Evolutionary conservation across 2,113 vertebrate genomes (phyloP), one percentile per base, ranked within the genome.

Genomic region (Aldabrachelys gigantea): DNA sequence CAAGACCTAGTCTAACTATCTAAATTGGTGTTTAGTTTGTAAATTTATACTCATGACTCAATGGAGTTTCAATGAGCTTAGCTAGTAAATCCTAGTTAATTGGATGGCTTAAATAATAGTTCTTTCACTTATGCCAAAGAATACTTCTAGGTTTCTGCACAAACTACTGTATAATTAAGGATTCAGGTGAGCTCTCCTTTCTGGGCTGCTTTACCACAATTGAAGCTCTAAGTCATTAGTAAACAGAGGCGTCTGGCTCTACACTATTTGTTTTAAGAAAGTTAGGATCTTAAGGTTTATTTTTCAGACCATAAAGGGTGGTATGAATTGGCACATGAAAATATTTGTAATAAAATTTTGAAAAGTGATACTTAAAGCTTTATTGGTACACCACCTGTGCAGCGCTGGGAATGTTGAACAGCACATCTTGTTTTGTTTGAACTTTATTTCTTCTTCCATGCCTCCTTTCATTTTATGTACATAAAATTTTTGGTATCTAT

Each of bases 371-470:
- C 82, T 82, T 89, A 84, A 94, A 95, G 1, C 8, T 96, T 93
- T 96, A 29, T 47, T 13, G 75, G 27, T 4, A 27, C 10, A 78
- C 19, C 41, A 78, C 87, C 94, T 62, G 24, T 1, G 0, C 24
- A 78, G 29, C 54, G 21, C 53, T 94, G 25, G 6, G 12, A 84
- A 94, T 91, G 86, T 94, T 90, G 93, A 90, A 59, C 76, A 69
- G 69, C 87, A 78, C 35, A 89, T 84, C 59, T 95, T 35, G 76
- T 52, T 85, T n/a, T 84, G 41, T 72, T 94, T 59, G 83, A 92
- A 93, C 10, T 6, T 85, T n/a, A 19, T 92, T 95, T 94, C 59
- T 72, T 92, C 29, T 92, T 90, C 38, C 83, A 59, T 93, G 69
- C 87, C 80, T 84, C 5, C 1, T 94, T 94, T 92, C 82, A 91